Evolutionary conservation across 1,140 invertebrate species (phyloP).

Genomic region (Helicoverpa armigera): DNA sequence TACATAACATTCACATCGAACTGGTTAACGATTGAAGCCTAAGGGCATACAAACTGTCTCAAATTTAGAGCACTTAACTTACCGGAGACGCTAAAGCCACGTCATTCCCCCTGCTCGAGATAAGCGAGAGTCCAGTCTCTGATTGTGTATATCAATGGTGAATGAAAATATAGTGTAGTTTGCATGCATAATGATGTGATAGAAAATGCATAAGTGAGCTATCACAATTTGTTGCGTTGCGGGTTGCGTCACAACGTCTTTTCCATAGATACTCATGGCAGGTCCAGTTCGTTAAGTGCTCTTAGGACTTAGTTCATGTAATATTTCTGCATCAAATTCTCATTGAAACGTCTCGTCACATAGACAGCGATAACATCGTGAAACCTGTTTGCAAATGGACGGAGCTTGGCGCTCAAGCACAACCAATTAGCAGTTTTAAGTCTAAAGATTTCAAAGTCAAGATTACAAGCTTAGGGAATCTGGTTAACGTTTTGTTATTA

Average conservation of each 20-base stretch:
- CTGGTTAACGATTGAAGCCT: constrained; percentile 7
- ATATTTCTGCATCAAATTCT: constrained; percentile 32
- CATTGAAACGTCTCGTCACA: constrained; percentile 47
- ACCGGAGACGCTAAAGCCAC: background rate
- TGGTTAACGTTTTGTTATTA: constrained; percentile 10
- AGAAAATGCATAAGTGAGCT: too few relatives aligned
- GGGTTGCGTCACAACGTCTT: too few relatives aligned
- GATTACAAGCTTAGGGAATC: constrained; percentile 39
- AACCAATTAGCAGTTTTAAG: constrained; percentile 46
- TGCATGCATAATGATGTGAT: too few relatives aligned
- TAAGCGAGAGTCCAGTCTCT: too few relatives aligned
- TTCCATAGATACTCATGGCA: too few relatives aligned
- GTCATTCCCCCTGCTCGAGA: too few relatives aligned
- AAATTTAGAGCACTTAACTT: background rate
- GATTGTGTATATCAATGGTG: too few relatives aligned
- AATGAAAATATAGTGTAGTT: too few relatives aligned
- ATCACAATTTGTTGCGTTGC: too few relatives aligned
- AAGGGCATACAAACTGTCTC: constrained; percentile 21
- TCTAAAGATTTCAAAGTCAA: constrained; percentile 51
- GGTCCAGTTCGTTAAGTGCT: too few relatives aligned
- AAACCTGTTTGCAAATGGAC: constrained; percentile 48
- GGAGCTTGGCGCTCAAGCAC: constrained; percentile 21
- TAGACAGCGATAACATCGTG: constrained; percentile 40
- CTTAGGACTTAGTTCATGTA: too few relatives aligned
- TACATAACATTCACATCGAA: constrained; percentile 26